Conservation (phyloP, 2,888 invertebrate species). For the Temnothorax unifasciatus region DNA sequence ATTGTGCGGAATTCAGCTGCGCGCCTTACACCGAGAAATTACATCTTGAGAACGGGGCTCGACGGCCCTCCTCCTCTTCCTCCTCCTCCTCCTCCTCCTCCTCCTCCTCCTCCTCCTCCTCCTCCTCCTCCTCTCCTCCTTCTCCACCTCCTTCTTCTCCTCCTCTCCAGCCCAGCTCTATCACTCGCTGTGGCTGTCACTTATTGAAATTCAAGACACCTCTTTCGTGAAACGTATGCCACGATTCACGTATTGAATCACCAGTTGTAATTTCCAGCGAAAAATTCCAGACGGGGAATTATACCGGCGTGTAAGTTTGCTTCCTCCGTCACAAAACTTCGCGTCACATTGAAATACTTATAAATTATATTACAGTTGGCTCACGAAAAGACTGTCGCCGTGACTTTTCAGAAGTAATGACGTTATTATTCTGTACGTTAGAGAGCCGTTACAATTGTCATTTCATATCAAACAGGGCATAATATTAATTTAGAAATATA, state of each 20-base stretch:
- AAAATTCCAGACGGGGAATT: conserved; percentile 37
- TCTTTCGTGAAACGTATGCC: conserved; percentile 43
- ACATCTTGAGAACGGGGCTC: conserved; percentile 49
- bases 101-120: too few relatives aligned
- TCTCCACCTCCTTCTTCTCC: too few relatives aligned
- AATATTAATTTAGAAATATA: conserved; percentile 16
- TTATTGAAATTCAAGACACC: conserved; percentile 57
- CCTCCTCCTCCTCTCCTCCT: neutral
- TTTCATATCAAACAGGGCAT: neutral
- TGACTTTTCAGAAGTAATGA: conserved; percentile 22
- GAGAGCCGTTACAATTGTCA: neutral
- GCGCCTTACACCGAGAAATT: conserved; percentile 54
- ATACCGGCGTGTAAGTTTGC: conserved; percentile 9
- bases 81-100: neutral
- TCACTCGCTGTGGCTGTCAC: conserved; percentile 47
- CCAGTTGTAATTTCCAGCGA: conserved; percentile 48
- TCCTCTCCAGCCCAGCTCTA: neutral
- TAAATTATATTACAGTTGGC: neutral
- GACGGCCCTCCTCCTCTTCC: neutral
- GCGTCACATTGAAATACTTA: neutral
- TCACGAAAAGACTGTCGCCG: neutral
- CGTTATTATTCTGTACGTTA: neutral
- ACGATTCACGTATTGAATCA: conserved; percentile 46
- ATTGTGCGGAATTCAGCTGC: conserved; percentile 54
- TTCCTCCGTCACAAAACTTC: neutral